Evolutionary conservation across 2,113 vertebrate species (phyloP).

Genomic region (Etia nguti): DNA sequence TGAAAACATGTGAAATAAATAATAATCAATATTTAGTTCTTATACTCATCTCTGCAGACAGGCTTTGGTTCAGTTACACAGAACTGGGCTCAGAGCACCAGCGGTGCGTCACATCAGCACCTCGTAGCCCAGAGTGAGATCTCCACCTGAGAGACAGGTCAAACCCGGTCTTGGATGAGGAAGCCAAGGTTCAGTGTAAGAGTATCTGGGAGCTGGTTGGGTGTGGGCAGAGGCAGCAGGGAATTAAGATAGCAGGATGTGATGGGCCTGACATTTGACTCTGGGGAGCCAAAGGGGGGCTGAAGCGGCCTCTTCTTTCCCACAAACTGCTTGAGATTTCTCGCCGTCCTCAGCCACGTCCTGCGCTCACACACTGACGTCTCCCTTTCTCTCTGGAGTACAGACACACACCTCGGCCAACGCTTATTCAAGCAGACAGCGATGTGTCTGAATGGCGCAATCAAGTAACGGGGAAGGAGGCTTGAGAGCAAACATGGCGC

Average conservation of each 20-base stretch:
- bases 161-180: not conserved
- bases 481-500: not conserved
- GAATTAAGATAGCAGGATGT: conserved; percentile 35
- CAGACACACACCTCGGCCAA: not conserved
- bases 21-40: not conserved
- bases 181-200: conserved; percentile 21
- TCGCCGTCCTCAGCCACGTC: not conserved
- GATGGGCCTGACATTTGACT: conserved; percentile 30
- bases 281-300: not conserved
- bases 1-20: not conserved
- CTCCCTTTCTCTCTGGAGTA: not conserved
- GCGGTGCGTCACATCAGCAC: not conserved
- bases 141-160: not conserved
- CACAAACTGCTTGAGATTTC: not conserved
- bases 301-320: not conserved
- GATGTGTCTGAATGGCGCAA: not conserved
- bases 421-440: not conserved
- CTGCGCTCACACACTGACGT: not conserved
- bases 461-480: not conserved
- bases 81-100: not conserved
- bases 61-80: not conserved
- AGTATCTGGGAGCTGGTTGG: not conserved
- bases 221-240: not conserved
- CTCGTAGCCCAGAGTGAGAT: not conserved
- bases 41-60: not conserved